phyloP scores from a whole-genome alignment of 2,113 vertebrate species.

The Dipodomys merriami region DNA sequence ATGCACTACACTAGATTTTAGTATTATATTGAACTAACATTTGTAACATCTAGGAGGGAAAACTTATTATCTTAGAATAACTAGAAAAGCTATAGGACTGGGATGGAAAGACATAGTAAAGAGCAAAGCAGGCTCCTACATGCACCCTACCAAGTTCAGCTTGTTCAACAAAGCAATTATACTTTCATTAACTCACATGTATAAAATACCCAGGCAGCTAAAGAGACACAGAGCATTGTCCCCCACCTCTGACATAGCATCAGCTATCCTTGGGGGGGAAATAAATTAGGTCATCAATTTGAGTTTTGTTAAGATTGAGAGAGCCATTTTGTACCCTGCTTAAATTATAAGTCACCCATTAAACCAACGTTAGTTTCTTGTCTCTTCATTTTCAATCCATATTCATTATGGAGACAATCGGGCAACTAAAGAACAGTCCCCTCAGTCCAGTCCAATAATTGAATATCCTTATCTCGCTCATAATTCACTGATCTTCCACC shows the following conservation, averaged over 20 bases:
- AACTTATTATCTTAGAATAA: not conserved
- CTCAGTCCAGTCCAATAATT: slow-evolving; percentile 18
- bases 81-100: not conserved
- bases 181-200: not conserved
- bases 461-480: slow-evolving; percentile 12
- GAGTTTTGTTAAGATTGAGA: slow-evolving; percentile 46
- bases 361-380: slow-evolving; percentile 54
- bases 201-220: not conserved
- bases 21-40: not conserved
- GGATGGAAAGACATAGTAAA: not conserved
- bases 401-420: slow-evolving; percentile 52
- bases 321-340: slow-evolving; percentile 55
- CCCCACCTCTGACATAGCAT: not conserved
- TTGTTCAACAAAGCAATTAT: not conserved
- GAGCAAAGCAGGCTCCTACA: not conserved
- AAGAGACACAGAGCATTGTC: not conserved
- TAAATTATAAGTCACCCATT: slow-evolving; percentile 65
- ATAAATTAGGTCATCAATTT: slow-evolving; percentile 62
- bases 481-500: slow-evolving; percentile 38
- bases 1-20: not conserved
- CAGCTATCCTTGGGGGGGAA: slow-evolving; percentile 1
- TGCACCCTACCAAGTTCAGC: not conserved
- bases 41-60: not conserved
- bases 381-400: slow-evolving; percentile 60
- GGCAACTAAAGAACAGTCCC: slow-evolving; percentile 14